These are phyloP conservation scores for Agrochola lota DNA, from an alignment of 2,888 invertebrate genomes.

Conservation along the genomic window DNA sequence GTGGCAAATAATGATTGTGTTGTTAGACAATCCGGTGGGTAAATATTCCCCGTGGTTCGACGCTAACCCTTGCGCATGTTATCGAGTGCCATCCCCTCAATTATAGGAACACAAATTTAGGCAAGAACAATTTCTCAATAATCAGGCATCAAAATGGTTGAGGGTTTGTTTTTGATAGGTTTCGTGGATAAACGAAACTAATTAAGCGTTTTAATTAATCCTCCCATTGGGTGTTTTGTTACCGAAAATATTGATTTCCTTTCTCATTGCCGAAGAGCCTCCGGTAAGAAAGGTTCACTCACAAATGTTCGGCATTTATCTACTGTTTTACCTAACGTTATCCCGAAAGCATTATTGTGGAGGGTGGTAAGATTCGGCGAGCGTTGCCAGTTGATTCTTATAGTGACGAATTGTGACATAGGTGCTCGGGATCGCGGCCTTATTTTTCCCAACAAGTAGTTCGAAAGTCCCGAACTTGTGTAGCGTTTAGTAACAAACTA, in stretches of 20 bases:
- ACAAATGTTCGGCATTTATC: slow-evolving; percentile 70
- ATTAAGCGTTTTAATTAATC: slow-evolving; percentile 89
- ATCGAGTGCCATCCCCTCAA: slow-evolving; percentile 61
- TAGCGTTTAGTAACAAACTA: slow-evolving; percentile 52
- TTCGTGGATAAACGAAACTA: slow-evolving; percentile 87
- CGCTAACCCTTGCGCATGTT: slow-evolving; percentile 56
- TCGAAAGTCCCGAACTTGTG: slow-evolving; percentile 44
- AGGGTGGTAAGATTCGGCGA: slow-evolving; percentile 45
- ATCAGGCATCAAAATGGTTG: slow-evolving; percentile 80
- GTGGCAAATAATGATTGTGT: slow-evolving; percentile 49
- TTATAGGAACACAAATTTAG: slow-evolving; percentile 63
- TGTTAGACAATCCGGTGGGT: slow-evolving; percentile 53
- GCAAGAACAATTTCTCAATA: slow-evolving; percentile 76
- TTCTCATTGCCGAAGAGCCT: slow-evolving; percentile 71
- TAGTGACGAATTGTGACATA: slow-evolving; percentile 59
- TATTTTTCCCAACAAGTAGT: slow-evolving; percentile 58
- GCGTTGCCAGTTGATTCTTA: slow-evolving; percentile 55
- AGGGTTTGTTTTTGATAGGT: slow-evolving; percentile 85
- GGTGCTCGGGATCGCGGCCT: slow-evolving; percentile 33
- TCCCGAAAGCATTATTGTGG: slow-evolving; percentile 55
- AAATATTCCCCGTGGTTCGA: slow-evolving; percentile 59
- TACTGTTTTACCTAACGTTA: slow-evolving; percentile 59
- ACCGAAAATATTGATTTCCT: slow-evolving; percentile 85
- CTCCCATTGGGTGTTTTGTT: slow-evolving; percentile 86
- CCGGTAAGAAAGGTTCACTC: slow-evolving; percentile 73